Evolutionary conservation across 2,113 vertebrate genomes (phyloP), one percentile per base, ranked within the genome.

Genomic region (Hippocampus guttulatus): DNA sequence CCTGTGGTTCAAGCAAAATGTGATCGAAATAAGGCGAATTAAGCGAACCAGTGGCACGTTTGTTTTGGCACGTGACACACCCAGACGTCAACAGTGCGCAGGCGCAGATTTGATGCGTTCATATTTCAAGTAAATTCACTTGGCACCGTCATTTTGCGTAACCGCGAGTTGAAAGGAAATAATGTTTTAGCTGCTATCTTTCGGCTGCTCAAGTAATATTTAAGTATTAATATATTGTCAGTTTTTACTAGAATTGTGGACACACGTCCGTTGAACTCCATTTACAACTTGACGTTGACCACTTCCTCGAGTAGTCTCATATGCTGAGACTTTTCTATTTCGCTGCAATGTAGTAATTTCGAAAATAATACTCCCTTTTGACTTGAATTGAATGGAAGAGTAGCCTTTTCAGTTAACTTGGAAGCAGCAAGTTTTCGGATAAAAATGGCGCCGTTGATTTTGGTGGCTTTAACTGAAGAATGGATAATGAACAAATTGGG

Each of bases 371-470:
- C 43, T 45, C 10, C 43, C 12, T 11, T 45, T 45, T 45, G 5
- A 38, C 33, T 38, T 38, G 5, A 38, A 38, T 38, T 38, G 33
- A 38, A 38, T 6, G 33, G 33, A 7, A 38, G 33, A 38, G 33
- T 38, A 6, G 33, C 33, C 5, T 38, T 38, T 38, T 38, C 33
- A 5, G 33, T 38, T 38, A 38, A 7, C 33, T 38, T 38, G 5
- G 5, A 38, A 38, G 33, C 33, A 5, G 33, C 33, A 38, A 38
- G 33, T 38, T 38, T 6, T 38, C 33, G 12, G 43, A 3, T 33
- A 3, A 33, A 33, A 20, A 94, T 94, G 95, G 93, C 93, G 90
- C 83, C 83, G 23, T 75, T 70, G 73, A 70, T 75, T 84, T 73
- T 90, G 75, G 79, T 79, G 23, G 84, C 81, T 4, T 68, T 93